A percentile compares a stretch with the other conserved stretches of the same genome.
These are phyloP conservation scores for Ostrea edulis DNA, from an alignment of 1,140 invertebrate species.

Conservation along the genomic window DNA sequence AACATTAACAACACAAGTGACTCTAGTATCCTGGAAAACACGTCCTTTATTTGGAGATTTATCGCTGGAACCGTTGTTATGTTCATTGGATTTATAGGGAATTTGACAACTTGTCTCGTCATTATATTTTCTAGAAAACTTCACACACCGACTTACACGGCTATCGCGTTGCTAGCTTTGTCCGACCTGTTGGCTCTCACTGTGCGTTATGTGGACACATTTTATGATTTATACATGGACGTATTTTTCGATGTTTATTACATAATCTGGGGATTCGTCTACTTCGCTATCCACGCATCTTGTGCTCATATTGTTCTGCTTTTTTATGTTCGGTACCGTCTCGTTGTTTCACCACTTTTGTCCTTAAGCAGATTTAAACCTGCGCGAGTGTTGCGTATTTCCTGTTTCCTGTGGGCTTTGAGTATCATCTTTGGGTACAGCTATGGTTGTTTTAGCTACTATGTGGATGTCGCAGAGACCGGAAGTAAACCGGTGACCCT, in stretches of 20 bases:
- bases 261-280: slow-evolving; percentile 19
- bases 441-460: slow-evolving; percentile 17
- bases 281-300: neutral
- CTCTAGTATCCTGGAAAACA: neutral
- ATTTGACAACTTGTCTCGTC: neutral
- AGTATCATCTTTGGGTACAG: neutral
- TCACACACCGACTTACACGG: neutral
- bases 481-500: neutral
- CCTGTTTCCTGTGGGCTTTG: neutral
- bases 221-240: slow-evolving; percentile 7
- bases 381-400: neutral
- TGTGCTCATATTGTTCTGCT: slow-evolving; percentile 15
- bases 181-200: neutral
- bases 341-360: neutral
- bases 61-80: neutral
- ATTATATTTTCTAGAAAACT: neutral
- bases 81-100: slow-evolving; percentile 1
- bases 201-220: neutral
- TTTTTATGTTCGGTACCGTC: slow-evolving; percentile 6
- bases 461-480: neutral
- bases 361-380: neutral
- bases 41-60: slow-evolving; percentile 1
- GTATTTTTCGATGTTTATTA: neutral
- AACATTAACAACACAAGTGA: neutral
- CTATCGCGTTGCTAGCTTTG: neutral